Evolutionary conservation across 2,888 invertebrate species (phyloP).

Genomic region (Pristionchus japonicus): DNA sequence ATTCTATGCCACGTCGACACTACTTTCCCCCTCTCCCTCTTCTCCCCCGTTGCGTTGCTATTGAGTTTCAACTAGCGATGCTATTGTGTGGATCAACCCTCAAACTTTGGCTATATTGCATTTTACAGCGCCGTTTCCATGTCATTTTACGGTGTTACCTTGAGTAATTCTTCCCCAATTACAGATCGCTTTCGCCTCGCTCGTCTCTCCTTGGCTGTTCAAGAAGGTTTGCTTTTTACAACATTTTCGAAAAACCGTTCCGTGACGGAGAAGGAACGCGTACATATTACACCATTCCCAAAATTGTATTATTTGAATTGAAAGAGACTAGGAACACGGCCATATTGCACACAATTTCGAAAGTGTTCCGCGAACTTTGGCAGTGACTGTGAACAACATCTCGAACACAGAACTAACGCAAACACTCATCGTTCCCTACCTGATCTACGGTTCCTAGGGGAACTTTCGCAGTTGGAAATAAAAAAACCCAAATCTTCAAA

Average conservation of each 20-base stretch:
- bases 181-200: slow-evolving; percentile 67
- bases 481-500: too few relatives aligned
- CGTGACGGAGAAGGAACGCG: too few relatives aligned
- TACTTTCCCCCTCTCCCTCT: neutral
- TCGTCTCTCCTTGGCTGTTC: slow-evolving; percentile 70
- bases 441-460: too few relatives aligned
- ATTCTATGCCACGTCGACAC: slow-evolving; percentile 20
- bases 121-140: neutral
- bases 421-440: too few relatives aligned
- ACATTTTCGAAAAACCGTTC: too few relatives aligned
- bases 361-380: neutral
- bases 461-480: too few relatives aligned
- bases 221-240: slow-evolving; percentile 55
- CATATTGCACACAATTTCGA: too few relatives aligned
- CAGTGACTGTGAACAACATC: neutral
- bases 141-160: neutral
- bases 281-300: too few relatives aligned
- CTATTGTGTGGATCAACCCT: neutral
- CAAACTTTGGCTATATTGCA: neutral
- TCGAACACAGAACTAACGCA: neutral
- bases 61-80: neutral
- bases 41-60: neutral
- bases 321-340: too few relatives aligned
- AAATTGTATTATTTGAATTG: too few relatives aligned
- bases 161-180: slow-evolving; percentile 29